Conservation (phyloP, 1,140 invertebrate genomes). For the Drosophila pruinosa region DNA sequence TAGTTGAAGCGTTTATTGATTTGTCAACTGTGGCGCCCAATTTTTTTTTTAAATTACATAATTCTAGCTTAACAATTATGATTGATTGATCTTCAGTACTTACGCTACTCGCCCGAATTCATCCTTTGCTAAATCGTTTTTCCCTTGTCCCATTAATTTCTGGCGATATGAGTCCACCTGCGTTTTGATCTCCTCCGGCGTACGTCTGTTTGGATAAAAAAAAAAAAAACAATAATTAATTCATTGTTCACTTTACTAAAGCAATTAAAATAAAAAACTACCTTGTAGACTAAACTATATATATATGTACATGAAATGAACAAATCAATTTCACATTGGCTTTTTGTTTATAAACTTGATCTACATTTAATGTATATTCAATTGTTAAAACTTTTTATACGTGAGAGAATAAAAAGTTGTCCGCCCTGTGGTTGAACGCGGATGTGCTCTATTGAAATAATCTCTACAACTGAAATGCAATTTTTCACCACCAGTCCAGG, state of each 20-base stretch:
- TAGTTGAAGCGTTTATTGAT: conserved; percentile 69
- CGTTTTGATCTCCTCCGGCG: conserved; percentile 90
- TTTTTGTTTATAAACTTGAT: background rate
- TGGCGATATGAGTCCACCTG: conserved; percentile 92
- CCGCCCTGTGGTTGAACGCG: conserved; percentile 24
- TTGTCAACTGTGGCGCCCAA: conserved; percentile 51
- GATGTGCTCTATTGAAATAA: conserved; percentile 70
- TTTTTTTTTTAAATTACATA: conserved; percentile 66
- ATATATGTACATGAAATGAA: no score
- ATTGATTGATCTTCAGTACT: conserved; percentile 83
- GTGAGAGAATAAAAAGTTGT: conserved; percentile 14
- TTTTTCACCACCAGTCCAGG: conserved; percentile 66
- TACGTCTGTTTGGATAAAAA: conserved; percentile 85
- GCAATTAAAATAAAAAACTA: conserved; percentile 1
- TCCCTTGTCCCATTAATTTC: conserved; percentile 87
- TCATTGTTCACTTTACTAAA: no score
- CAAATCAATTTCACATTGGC: background rate
- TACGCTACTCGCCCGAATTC: conserved; percentile 90
- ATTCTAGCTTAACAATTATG: conserved; percentile 15
- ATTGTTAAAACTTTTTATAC: conserved; percentile 1
- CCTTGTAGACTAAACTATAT: conserved; percentile 28
- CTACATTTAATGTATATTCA: conserved; percentile 15
- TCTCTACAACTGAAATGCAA: conserved; percentile 80
- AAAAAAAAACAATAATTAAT: background rate
- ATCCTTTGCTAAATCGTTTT: conserved; percentile 86